Evolutionary conservation across 2,888 invertebrate species (phyloP), one percentile per base, ranked within the genome.

Genomic region (Belgica antarctica): DNA sequence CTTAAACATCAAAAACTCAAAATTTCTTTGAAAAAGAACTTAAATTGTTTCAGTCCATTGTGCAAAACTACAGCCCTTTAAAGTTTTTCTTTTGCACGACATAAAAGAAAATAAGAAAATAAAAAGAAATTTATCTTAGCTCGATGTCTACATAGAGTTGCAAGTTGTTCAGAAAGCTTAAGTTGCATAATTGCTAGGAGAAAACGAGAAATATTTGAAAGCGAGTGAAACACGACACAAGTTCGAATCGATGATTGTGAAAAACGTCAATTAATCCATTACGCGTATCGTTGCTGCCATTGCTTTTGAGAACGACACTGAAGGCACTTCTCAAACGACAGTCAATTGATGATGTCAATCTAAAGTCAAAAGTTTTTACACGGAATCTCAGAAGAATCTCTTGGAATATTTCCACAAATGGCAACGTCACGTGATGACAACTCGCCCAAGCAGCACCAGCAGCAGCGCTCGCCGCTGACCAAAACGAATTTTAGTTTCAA

Each of bases 401-500:
- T 17, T 1, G 59, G 27, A 59, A 3, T 4, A 27, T 31, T 17
- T 19, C 0, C 5, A 24, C 1, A 46, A 57, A 68, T 68, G 68
- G 68, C 68, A 57, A n/a, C 68, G 12, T 31, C 68, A 46, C 52
- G 68, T 34, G 68, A 68, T 57, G 68, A 68, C 2, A 19, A 68
- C 10, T 70, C 70, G 19, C 70, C 70, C 34, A 70, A 70, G 41
- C 68, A 59, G 25, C 4, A 59, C 27, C 59, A 59, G 24, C n/a
- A n/a, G n/a, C 62, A 70, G 41, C 59, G 61, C 2, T 61, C 70
- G 8, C 70, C 70, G 27, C 24, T 70, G 36, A 70, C 61, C 61
- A 70, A 70, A 61, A 61, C 47, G n/a, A 46, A 31, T 27, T 31
- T 31, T 1, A 36, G 70, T 25, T 70, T 70, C 22, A 70, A 61